Base-by-base conservation (phyloP, 1,140 invertebrate species). In the Orussus abietinus region DNA sequence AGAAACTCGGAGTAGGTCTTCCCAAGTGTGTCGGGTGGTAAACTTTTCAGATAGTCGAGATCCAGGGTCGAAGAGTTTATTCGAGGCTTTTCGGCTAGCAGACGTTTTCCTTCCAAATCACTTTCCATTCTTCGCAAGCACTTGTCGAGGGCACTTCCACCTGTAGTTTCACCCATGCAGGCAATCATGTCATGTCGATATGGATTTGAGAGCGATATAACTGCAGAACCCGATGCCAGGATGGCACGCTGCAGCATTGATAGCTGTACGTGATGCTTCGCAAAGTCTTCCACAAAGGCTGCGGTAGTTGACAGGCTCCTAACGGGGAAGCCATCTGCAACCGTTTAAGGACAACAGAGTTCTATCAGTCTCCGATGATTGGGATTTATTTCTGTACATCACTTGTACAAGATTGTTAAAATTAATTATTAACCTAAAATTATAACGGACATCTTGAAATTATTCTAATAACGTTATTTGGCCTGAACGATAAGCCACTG, bases 131-230 rank as follows among this genome's bases (percentile, higher is more conserved):
- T 79, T 44, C 73, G 57, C 39, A 72, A 71, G 64, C 92, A 85
- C 47, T 80, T 72, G 40, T 71, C 69, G 1, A 94, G 72, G 5
- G 90, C 86, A 22, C 54, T 53, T 49, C 78, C 69, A 1, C 91
- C 91, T 3, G 90, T 92, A 0, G 89, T 87, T 75, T 97, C 94
- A 3, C 92, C 92, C 38, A 96, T 76, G 50, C 90, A 88, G 22
- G 92, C 90, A 54, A 98, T 90, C 90, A 96, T 92, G 66, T 98
- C 93, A n/a, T 77, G 83, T 36, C 85, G 64, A 46, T 55, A 66
- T 1, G 91, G 91, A 75, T 91, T 78, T 3, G 82, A 54, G 13
- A 94, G 64, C 4, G 86, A 81, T 34, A 90, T 75, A 4, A 79
- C 62, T 17, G 87, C 88, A 12, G 92, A 92, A 4, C 93, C 93